These are phyloP conservation scores for Macaca mulatta DNA, from an alignment of 2,113 vertebrate species.

Conservation along the genomic window DNA sequence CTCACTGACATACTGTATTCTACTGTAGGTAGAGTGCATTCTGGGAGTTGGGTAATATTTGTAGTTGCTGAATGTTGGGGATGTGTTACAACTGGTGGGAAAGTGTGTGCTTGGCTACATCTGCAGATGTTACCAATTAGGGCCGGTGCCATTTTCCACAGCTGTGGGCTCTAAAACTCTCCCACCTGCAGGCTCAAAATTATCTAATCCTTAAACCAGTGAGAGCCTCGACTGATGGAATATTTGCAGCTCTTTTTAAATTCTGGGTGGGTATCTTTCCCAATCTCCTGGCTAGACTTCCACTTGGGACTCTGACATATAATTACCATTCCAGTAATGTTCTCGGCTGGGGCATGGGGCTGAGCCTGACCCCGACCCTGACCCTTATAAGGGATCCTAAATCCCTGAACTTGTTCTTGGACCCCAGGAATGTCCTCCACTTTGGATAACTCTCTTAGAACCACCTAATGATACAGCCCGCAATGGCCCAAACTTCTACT, in stretches of 20 bases:
- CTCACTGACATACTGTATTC: not conserved
- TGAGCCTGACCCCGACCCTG: not conserved
- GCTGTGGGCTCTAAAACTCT: constrained; percentile 43
- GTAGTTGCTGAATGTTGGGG: not conserved
- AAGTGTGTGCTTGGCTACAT: not conserved
- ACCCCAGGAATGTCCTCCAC: not conserved
- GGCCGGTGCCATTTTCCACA: constrained; percentile 46
- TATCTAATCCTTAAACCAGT: not conserved
- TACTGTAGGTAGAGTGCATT: not conserved
- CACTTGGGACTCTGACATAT: not conserved
- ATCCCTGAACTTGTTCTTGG: not conserved
- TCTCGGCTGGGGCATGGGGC: not conserved
- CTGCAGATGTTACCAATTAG: constrained; percentile 62
- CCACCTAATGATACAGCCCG: not conserved
- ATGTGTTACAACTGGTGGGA: constrained; percentile 22
- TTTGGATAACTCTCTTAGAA: not conserved
- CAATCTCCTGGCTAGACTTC: not conserved
- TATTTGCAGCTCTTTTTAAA: not conserved
- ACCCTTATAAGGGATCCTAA: not conserved
- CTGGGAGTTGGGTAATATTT: constrained; percentile 14
- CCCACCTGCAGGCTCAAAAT: not conserved
- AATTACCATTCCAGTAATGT: not conserved
- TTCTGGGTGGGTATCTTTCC: not conserved
- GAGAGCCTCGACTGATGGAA: not conserved
- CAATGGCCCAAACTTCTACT: not conserved